These are phyloP conservation scores for Diorhabda sublineata DNA, from an alignment of 1,140 invertebrate genomes.

Conservation along the genomic window DNA sequence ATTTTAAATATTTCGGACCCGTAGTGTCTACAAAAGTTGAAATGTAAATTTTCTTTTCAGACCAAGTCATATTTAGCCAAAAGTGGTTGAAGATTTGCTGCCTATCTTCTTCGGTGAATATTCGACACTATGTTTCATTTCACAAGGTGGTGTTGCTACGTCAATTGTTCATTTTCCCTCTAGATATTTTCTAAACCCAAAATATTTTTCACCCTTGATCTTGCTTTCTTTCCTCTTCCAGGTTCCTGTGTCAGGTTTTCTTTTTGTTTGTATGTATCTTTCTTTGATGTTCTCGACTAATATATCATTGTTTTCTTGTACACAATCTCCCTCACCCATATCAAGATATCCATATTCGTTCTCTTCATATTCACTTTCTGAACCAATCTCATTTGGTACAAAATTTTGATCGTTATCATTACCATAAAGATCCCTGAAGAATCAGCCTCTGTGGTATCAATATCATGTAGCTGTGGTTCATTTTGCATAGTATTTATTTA, in stretches of 20 bases:
- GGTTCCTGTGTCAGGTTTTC: background rate
- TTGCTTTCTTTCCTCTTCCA: background rate
- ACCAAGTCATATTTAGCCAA: background rate
- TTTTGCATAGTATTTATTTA: background rate
- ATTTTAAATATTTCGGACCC: background rate
- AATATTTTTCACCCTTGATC: constrained; percentile 5
- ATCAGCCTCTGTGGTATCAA: background rate
- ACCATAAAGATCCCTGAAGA: constrained; percentile 4
- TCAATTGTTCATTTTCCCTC: constrained; percentile 9
- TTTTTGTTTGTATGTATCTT: background rate
- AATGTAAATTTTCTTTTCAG: background rate
- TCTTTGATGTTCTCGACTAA: constrained; percentile 7
- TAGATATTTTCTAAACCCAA: constrained; percentile 2
- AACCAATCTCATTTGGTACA: constrained; percentile 7
- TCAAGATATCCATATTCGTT: constrained; percentile 1
- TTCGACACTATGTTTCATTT: background rate
- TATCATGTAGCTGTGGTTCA: constrained; percentile 1
- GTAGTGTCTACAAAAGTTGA: background rate
- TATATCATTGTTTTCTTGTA: constrained; percentile 9
- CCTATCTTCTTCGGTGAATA: background rate
- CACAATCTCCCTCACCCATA: background rate
- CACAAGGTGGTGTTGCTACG: background rate
- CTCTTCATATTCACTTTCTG: constrained; percentile 7
- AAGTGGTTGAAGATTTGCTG: background rate
- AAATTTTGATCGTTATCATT: background rate